Percentiles rank a stretch among this genome's conserved stretches.
These are phyloP conservation scores for Temnothorax ravouxi DNA, from an alignment of 2,888 invertebrate species.

Conservation along the genomic window DNA sequence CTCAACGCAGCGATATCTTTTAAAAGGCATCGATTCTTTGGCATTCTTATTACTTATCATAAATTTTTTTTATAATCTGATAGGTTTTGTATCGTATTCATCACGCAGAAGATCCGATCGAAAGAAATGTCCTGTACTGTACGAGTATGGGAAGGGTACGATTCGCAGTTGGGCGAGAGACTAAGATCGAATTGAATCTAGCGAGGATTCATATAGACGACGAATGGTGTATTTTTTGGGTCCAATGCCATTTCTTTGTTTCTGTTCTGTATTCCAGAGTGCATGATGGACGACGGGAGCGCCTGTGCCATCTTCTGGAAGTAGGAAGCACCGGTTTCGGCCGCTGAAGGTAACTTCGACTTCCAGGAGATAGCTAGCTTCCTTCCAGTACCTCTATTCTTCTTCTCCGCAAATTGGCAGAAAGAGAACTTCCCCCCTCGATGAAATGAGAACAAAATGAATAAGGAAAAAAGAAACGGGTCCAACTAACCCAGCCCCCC, in stretches of 20 bases:
- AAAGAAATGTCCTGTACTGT: constrained; percentile 78
- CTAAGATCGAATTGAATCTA: constrained; percentile 54
- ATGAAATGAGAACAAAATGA: constrained; percentile 66
- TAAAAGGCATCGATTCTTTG: neutral
- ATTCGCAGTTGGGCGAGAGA: constrained; percentile 53
- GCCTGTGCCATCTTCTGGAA: constrained; percentile 89
- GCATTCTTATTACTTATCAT: constrained; percentile 36
- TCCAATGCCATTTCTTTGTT: constrained; percentile 88
- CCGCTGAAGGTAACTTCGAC: constrained; percentile 88
- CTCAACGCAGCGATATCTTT: neutral
- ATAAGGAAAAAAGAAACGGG: constrained; percentile 67
- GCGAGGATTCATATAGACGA: constrained; percentile 74
- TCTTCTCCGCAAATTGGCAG: constrained; percentile 80
- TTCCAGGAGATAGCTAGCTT: constrained; percentile 89
- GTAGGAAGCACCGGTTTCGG: constrained; percentile 88
- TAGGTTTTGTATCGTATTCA: constrained; percentile 52
- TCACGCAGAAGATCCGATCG: constrained; percentile 43
- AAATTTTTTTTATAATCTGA: constrained; percentile 38
- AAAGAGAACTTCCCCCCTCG: constrained; percentile 69
- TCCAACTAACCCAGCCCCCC: constrained; percentile 58
- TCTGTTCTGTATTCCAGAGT: constrained; percentile 89
- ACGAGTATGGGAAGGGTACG: constrained; percentile 53
- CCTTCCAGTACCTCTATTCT: constrained; percentile 85
- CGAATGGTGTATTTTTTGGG: constrained; percentile 77
- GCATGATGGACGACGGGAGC: constrained; percentile 87